Conservation (phyloP, 2,888 invertebrate genomes). For the Catonia carolina region DNA sequence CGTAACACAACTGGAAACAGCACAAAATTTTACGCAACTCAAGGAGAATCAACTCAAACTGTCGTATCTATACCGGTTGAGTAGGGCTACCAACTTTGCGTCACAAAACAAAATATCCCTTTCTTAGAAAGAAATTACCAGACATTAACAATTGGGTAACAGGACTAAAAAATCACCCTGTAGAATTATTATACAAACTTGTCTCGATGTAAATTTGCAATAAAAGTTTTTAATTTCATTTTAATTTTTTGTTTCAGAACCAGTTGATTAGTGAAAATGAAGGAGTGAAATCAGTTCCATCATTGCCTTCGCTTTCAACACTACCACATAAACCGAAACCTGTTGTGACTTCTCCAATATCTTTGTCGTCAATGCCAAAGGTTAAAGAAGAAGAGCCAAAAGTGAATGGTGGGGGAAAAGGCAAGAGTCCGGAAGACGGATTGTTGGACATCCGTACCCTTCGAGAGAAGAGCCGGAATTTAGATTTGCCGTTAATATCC, state of each 20-base stretch:
- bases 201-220: too few species aligned
- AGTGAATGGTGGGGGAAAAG: not conserved
- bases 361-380: conserved; percentile 4
- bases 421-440: not conserved
- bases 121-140: too few species aligned
- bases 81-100: too few species aligned
- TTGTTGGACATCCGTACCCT: conserved; percentile 72
- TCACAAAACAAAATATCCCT: too few species aligned
- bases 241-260: not conserved
- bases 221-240: too few species aligned
- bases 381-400: conserved; percentile 1
- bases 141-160: too few species aligned
- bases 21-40: too few species aligned
- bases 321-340: not conserved
- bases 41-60: too few species aligned
- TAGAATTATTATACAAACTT: too few species aligned
- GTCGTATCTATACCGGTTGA: too few species aligned
- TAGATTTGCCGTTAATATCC: conserved; percentile 86
- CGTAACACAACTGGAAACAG: too few species aligned
- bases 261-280: conserved; percentile 1
- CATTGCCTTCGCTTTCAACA: not conserved
- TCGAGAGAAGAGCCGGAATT: conserved; percentile 79
- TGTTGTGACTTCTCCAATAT: not conserved
- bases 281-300: not conserved
- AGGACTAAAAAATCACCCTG: too few species aligned